phyloP scores from a whole-genome alignment of 92 coral and sea anemone species.

The Epizoanthus stellaris region DNA sequence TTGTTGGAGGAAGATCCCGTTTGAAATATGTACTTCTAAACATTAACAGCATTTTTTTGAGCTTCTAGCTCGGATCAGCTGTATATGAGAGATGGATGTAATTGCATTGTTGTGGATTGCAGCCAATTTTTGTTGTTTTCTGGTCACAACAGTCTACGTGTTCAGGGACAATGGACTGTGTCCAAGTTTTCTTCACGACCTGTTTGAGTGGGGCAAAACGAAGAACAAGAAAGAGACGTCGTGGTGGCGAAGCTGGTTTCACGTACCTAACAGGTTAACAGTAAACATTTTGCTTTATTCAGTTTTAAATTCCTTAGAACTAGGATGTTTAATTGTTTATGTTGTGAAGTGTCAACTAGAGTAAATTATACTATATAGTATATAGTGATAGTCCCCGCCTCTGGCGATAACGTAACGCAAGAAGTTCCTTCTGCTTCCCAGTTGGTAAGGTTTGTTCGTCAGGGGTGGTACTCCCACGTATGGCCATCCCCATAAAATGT shows the following conservation, averaged over 20 bases:
- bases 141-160: conserved; percentile 47
- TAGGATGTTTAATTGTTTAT: no score
- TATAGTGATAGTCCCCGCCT: no score
- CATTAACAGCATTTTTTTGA: not conserved
- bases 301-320: not conserved
- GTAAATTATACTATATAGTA: no score
- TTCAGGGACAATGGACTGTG: conserved; percentile 43
- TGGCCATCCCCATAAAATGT: no score
- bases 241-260: conserved; percentile 56
- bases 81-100: conserved; percentile 56
- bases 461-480: no score
- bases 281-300: conserved; percentile 6
- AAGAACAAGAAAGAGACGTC: conserved; percentile 42
- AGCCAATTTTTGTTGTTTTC: conserved; percentile 66
- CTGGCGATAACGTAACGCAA: no score
- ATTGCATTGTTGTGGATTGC: conserved; percentile 63
- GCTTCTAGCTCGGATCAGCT: not conserved
- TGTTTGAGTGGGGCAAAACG: conserved; percentile 89
- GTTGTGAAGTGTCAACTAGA: no score
- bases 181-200: conserved; percentile 75
- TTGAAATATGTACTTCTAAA: not conserved
- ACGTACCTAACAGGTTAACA: conserved; percentile 91
- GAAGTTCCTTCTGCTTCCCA: no score
- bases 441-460: no score
- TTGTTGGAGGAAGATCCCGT: conserved; percentile 6